Base-by-base conservation (phyloP, 2,797 vertebrate genomes). In the Sphenopsis melanotis region DNA sequence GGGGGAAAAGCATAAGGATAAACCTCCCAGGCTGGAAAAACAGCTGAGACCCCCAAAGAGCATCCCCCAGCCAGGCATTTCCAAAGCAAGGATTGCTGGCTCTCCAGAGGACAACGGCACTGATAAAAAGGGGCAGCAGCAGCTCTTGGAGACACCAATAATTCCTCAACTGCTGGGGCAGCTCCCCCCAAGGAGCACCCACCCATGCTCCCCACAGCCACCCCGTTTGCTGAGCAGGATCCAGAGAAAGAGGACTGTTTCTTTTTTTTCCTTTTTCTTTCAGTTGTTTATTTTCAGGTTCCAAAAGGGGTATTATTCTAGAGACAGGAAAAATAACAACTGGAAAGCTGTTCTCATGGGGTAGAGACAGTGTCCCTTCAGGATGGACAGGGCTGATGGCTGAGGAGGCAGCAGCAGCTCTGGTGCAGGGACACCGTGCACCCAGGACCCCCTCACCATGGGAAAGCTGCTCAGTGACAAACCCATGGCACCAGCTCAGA, bases 271-370 rank as follows among this genome's bases (percentile, higher is more conserved):
- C 8, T 66, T 78, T 63, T 78, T 22, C 32, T 76, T 84, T 84
- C 60, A 78, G 52, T 83, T 81, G 59, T 94, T 96, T 95, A 95
- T 93, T 94, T 95, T 96, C 87, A 96, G 92, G 85, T 83, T 95
- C 92, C 63, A 60, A 79, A 93, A 39, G 36, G 85, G 47, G n/a
- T 77, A 39, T 90, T 92, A 93, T 70, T 90, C 71, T 68, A 95
- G 65, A 57, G 90, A 94, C 83, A 97, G 90, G 72, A 90, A 96
- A 91, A 95, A 65, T n/a, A 93, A 94, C 93, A 87, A 93, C 79
- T 52, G 16, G 84, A 93, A 77, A 92, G 88, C 46, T 65, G 87
- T 89, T 92, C 57, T 88, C 76, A 68, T n/a, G 37, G 19, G 12
- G 75, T 68, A 66, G 50, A 69, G 89, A 88, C 59, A 8, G 32